Percentiles rank a stretch among this genome's conserved stretches.
phyloP scores from a whole-genome alignment of 2,113 vertebrate species.

The Typhlomys cinereus region DNA sequence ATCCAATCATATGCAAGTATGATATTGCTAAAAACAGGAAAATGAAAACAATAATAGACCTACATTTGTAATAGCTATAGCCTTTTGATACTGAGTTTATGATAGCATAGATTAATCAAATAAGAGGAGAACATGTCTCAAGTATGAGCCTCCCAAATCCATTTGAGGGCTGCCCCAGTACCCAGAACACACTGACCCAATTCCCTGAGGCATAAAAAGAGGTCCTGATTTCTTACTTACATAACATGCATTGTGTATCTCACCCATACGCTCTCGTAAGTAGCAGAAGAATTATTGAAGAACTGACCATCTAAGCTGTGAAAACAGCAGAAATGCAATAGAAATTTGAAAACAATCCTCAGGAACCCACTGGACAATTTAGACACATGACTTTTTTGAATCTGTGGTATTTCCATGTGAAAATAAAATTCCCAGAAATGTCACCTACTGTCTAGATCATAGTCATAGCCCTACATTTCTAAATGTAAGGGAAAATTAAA shows the following conservation, averaged over 20 bases:
- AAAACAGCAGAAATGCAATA: neutral
- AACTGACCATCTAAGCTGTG: neutral
- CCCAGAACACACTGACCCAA: neutral
- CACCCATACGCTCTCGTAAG: neutral
- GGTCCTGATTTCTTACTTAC: no score
- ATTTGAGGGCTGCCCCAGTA: neutral
- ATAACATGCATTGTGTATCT: no score
- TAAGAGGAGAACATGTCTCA: neutral
- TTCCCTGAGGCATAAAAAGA: no score
- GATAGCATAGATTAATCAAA: neutral
- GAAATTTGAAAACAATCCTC: neutral
- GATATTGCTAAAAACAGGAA: no score
- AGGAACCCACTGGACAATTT: neutral
- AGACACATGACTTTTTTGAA: neutral
- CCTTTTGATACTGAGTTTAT: neutral
- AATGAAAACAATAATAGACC: no score
- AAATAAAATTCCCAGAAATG: neutral
- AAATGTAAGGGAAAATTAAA: neutral
- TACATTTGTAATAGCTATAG: neutral
- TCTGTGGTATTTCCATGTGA: neutral
- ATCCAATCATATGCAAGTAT: no score
- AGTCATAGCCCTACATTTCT: neutral
- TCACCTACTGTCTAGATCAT: neutral
- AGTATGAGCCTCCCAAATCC: neutral
- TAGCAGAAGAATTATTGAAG: neutral